Percentiles rank a stretch among this genome's conserved stretches.
Conservation (phyloP, 2,113 vertebrate species). For the Notechis scutatus region DNA sequence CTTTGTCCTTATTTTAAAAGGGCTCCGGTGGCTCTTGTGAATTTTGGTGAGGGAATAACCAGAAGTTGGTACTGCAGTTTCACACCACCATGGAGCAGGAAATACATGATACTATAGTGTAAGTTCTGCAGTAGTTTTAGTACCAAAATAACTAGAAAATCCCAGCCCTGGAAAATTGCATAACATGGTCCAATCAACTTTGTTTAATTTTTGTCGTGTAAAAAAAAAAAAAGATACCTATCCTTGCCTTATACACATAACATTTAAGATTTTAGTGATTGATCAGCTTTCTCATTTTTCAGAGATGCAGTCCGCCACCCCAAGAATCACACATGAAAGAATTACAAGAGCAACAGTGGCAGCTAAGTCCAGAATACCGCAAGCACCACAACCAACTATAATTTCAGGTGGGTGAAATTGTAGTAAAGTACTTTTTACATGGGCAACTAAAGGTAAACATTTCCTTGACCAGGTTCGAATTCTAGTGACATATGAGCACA, state of each 20-base stretch:
- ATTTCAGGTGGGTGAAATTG: slow-evolving; percentile 39
- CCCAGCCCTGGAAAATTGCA: neutral
- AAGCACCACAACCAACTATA: slow-evolving; percentile 26
- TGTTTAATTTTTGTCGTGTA: neutral
- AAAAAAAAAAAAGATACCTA: neutral
- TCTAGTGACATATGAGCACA: neutral
- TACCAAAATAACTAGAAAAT: too few relatives aligned
- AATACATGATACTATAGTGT: neutral
- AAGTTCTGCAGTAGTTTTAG: neutral
- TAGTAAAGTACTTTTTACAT: neutral
- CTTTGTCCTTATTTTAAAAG: neutral
- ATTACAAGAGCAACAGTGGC: slow-evolving; percentile 62
- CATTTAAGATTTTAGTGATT: neutral
- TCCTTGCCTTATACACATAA: neutral
- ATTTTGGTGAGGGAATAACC: neutral
- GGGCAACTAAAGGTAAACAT: neutral
- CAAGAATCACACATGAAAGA: slow-evolving; percentile 36
- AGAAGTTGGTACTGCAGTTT: neutral
- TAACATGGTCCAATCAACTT: neutral
- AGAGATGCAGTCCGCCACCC: slow-evolving; percentile 44
- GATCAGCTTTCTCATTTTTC: neutral
- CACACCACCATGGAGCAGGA: neutral
- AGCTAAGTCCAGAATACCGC: slow-evolving; percentile 46
- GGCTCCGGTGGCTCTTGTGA: neutral
- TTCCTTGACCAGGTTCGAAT: neutral